Evolutionary conservation across 2,888 invertebrate species (phyloP), one percentile per base, ranked within the genome.

Genomic region (Digitonthophagus gazella): DNA sequence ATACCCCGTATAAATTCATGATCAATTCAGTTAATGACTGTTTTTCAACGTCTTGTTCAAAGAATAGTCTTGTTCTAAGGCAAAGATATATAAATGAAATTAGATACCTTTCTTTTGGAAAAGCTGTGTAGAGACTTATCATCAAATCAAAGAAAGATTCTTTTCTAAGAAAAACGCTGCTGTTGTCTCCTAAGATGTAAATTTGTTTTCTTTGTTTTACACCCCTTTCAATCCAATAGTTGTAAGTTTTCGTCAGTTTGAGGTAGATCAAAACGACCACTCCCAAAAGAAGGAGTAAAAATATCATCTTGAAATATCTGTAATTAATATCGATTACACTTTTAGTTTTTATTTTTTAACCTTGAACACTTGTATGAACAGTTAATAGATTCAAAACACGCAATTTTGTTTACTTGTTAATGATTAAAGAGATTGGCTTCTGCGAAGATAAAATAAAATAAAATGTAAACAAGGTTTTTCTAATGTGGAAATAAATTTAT

Each of bases 121-220:
- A 66, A 11, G 19, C 15, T 5, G 19, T 66, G 18, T 57, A 66
- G 11, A 58, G 1, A 15, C 18, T 58, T 15, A 18, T 19, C 8
- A 66, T 16, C 11, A 54, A 15, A 1, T 58, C 20, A 11, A 66
- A 58, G 4, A 66, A 22, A 15, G 20, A 57, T 22, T 20, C 66
- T 16, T 20, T 66, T 58, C 20, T 20, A 8, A 19, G 19, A 14
- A 66, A 3, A 6, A 57, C 18, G 11, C 20, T 58, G 8, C 15
- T 8, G 58, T 44, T 58, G 18, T 58, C 67, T 14, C 58, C 22
- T 0, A 58, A 44, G 14, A 61, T 2, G 18, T 28, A 67, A 14
- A 20, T n/a, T 6, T 58, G 58, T 61, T 67, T 67, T 6, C 67
- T 58, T 15, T 67, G 67, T 28, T 67, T 67, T 11, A 67, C 28